Evolutionary conservation across 2,888 invertebrate species (phyloP).

Genomic region (Erebia ligea): DNA sequence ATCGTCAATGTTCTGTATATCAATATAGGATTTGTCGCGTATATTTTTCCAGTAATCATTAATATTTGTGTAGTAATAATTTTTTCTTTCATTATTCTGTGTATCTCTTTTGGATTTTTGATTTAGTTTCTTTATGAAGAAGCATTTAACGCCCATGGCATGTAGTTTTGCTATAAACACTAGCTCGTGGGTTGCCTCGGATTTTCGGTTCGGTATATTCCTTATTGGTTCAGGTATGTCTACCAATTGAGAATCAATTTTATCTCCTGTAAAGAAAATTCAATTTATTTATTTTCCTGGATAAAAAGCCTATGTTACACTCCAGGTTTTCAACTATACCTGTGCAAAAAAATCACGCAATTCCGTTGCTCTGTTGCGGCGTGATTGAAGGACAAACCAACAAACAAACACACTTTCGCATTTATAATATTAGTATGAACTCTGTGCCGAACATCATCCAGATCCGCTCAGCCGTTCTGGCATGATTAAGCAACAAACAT

Average conservation of each 20-base stretch:
- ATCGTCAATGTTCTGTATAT: conserved; percentile 49
- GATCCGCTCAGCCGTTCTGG: too few species aligned
- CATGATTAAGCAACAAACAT: too few species aligned
- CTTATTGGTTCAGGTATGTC: conserved; percentile 83
- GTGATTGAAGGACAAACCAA: too few species aligned
- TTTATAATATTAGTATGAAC: too few species aligned
- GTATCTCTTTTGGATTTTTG: conserved; percentile 47
- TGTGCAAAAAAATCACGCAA: too few species aligned
- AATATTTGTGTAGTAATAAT: conserved; percentile 46
- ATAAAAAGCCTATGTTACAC: too few species aligned
- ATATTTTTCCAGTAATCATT: conserved; percentile 52
- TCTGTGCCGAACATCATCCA: too few species aligned
- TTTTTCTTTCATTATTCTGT: conserved; percentile 29
- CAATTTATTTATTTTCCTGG: not conserved
- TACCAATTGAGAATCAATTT: conserved; percentile 85
- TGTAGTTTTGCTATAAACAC: conserved; percentile 86
- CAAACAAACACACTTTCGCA: too few species aligned
- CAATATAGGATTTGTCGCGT: conserved; percentile 44
- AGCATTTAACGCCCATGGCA: conserved; percentile 87
- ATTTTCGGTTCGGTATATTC: conserved; percentile 84
- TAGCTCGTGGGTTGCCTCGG: conserved; percentile 86
- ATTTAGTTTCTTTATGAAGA: conserved; percentile 68
- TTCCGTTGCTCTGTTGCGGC: too few species aligned
- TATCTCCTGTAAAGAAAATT: conserved; percentile 68
- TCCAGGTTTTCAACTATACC: too few species aligned